Evolutionary conservation across 2,888 invertebrate species (phyloP), one percentile per base, ranked within the genome.

Genomic region (Mycalesis mineus): DNA sequence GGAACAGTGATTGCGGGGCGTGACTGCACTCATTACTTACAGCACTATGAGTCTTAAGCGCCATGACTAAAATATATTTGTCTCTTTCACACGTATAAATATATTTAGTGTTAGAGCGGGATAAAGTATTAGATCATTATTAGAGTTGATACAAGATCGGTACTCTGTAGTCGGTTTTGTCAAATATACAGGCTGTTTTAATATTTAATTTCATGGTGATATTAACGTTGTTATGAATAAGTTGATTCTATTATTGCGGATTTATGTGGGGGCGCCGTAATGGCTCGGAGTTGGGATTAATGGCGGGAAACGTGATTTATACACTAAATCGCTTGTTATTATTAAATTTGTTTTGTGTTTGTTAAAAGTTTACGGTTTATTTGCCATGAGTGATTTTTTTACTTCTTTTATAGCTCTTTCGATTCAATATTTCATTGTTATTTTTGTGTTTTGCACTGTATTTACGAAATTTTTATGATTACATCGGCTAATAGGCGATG

Each of bases 141-240:
- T 73, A 75, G 74, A 71, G 64, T 65, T 64, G 65, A 66, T 29
- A 15, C 45, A 75, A 74, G 71, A 63, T 65, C 65, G 65, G 66
- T 29, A 15, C 45, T 33, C 47, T 1, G 33, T 15, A 45, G 47
- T 47, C 47, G 33, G 47, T 53, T 37, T 37, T 28, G 42, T 22
- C 67, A 66, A 68, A 67, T 48, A 69, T 80, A 74, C 82, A 82
- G 79, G 73, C 72, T 81, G 84, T 85, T 85, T 82, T 85, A 72
- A 73, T 74, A 86, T 88, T 89, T 87, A 85, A 88, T 84, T 82
- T 86, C 78, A 84, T 84, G 79, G 79, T 75, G 72, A 74, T 80
- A 84, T 82, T 80, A 83, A 75, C 67, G 67, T 82, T 82, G 80
- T 84, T 86, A 82, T 85, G 83, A 85, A 83, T 84, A 83, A 80